Evolutionary conservation across 2,113 vertebrate genomes (phyloP), one percentile per base, ranked within the genome.

Genomic region (Plectropomus leopardus): DNA sequence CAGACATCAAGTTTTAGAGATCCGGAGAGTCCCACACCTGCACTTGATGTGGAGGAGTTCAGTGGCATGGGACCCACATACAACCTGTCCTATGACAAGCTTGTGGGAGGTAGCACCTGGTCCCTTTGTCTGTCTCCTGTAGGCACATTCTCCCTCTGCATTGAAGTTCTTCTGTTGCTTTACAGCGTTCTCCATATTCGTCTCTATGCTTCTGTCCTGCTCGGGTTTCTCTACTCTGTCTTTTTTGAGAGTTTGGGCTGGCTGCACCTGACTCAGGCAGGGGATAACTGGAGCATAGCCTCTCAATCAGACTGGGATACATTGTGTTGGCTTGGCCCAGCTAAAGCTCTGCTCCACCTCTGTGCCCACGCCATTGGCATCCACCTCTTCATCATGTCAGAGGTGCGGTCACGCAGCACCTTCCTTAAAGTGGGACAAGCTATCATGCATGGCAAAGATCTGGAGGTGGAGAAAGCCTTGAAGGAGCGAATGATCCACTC

Each of bases 401-500:
- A 99, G 92, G 98, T 99, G 83, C 95, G 98, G 13, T 97, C 97
- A 1, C 95, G 98, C 73, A 99, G 97, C 95, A 99, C 98, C 42
- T 99, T 99, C 92, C 96, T 99, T 48, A 99, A 99, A 86, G 97
- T 99, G 78, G 98, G 98, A 36, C 98, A 99, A 78, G 98, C 98
- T 24, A 98, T 99, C 89, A 99, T 99, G 98, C 98, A 99, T 0
- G 98, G 98, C 36, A 99, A 99, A 88, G 98, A 99, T 86, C 94
- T 99, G 91, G 98, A 99, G 89, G 98, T 99, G 72, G 98, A 99
- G 91, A 99, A 99, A 93, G 98, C 97, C 48, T 94, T 99, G 78
- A 99, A 99, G 92, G 98, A 99, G 93, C 94, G 98, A 66, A 99
- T 99, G 98, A 99, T 99, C 93, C 98, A 99, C 88, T 99, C 98